phyloP scores from a whole-genome alignment of 2,888 invertebrate species.

The Limnephilus lunatus region DNA sequence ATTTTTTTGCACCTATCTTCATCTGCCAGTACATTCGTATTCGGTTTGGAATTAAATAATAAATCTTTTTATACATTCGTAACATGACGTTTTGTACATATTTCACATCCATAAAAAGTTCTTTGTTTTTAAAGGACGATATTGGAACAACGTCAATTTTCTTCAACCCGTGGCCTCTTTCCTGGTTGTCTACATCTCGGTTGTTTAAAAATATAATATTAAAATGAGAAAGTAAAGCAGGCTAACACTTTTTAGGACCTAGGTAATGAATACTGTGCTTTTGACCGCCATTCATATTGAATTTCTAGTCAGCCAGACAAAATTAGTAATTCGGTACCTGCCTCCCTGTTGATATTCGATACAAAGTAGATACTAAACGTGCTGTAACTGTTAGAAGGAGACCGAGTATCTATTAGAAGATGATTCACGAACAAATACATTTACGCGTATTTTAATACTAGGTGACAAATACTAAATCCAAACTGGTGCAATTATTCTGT shows the following conservation, averaged over 20 bases:
- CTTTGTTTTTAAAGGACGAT: too few relatives aligned
- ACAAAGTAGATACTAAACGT: not conserved
- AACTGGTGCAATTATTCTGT: too few relatives aligned
- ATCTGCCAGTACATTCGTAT: too few relatives aligned
- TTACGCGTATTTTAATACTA: not conserved
- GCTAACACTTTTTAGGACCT: not conserved
- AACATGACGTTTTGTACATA: too few relatives aligned
- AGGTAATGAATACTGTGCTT: not conserved
- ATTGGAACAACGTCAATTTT: too few relatives aligned
- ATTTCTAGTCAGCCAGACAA: not conserved
- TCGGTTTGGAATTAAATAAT: too few relatives aligned
- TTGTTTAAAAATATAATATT: not conserved
- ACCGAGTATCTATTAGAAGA: not conserved
- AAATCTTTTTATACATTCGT: too few relatives aligned
- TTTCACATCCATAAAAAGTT: too few relatives aligned
- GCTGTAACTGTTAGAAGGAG: not conserved
- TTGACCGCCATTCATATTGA: slow-evolving; percentile 17
- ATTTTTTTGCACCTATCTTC: too few relatives aligned
- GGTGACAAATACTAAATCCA: too few relatives aligned
- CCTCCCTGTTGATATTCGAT: not conserved
- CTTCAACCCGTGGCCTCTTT: not conserved
- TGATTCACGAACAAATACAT: not conserved
- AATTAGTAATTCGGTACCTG: not conserved
- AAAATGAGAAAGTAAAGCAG: not conserved
- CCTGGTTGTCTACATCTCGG: not conserved